These are phyloP conservation scores for Caenorhabditis brenneri DNA, from an alignment of 1,140 invertebrate species.

Conservation along the genomic window DNA sequence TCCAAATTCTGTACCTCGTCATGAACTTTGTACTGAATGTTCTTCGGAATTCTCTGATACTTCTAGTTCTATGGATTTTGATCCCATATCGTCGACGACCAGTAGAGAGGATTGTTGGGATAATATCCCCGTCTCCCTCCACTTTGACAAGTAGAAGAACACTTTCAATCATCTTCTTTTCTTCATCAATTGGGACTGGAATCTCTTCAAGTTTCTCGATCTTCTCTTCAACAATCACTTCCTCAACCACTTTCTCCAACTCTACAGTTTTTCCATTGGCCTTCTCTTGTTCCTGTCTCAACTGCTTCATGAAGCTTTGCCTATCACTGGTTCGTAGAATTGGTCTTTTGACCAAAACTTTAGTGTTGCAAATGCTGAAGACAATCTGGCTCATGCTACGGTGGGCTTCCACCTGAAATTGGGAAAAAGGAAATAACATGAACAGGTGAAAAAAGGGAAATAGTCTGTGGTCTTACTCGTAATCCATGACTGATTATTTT, in stretches of 20 bases:
- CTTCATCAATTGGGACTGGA: background rate
- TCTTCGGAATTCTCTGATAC: background rate
- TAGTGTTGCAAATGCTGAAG: slow-evolving; percentile 33
- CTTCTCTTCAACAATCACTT: background rate
- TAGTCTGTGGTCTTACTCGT: background rate
- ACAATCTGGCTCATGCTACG: slow-evolving; percentile 34
- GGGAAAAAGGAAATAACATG: background rate
- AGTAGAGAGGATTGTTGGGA: background rate
- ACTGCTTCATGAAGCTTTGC: slow-evolving; percentile 8
- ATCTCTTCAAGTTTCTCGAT: background rate
- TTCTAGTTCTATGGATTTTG: slow-evolving; percentile 14
- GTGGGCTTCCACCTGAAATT: slow-evolving; percentile 1
- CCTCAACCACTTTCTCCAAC: background rate
- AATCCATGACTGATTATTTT: slow-evolving; percentile 36
- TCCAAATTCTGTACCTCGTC: background rate
- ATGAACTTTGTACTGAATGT: slow-evolving; percentile 16
- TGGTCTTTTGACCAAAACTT: background rate
- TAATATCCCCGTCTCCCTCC: background rate
- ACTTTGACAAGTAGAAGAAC: background rate
- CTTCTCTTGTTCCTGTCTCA: background rate
- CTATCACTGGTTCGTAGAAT: slow-evolving; percentile 5
- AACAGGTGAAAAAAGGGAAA: background rate
- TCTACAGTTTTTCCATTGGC: background rate
- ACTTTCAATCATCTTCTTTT: slow-evolving; percentile 23
- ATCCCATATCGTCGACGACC: slow-evolving; percentile 11